Conservation (phyloP, 2,797 vertebrate genomes). For the Austrolebias charrua region DNA sequence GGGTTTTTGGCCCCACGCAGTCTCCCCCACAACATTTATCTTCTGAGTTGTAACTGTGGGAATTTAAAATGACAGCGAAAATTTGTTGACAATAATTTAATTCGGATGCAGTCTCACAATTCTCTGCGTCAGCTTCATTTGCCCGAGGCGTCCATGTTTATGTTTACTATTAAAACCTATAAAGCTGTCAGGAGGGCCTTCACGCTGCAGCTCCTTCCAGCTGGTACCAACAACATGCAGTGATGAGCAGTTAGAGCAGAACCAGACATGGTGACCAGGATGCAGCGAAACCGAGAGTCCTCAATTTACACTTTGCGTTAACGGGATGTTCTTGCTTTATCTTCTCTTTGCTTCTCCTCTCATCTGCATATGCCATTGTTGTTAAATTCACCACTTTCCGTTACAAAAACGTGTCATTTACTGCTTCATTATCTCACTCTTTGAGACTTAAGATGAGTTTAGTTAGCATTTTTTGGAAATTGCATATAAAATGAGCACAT, state of each 20-base stretch:
- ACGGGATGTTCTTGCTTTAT: slow-evolving; percentile 3
- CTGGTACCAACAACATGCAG: slow-evolving; percentile 7
- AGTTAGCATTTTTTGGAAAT: slow-evolving; percentile 33
- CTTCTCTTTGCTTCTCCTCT: not conserved
- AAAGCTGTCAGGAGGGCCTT: slow-evolving; percentile 33
- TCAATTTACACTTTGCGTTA: no score
- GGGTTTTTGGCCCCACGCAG: no score
- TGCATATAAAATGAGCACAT: slow-evolving; percentile 44
- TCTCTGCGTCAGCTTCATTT: slow-evolving; percentile 36
- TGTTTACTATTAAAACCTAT: slow-evolving; percentile 54
- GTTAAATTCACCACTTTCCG: slow-evolving; percentile 12
- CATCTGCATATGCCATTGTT: not conserved
- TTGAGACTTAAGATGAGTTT: slow-evolving; percentile 14
- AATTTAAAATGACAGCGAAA: slow-evolving; percentile 52
- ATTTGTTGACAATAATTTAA: slow-evolving; percentile 56
- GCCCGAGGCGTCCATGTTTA: slow-evolving; percentile 45
- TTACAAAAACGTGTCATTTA: not conserved
- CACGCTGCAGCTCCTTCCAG: slow-evolving; percentile 1
- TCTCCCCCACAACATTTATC: slow-evolving; percentile 26
- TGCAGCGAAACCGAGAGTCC: no score
- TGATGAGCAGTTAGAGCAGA: slow-evolving; percentile 40
- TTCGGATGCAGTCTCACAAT: slow-evolving; percentile 39
- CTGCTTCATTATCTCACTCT: not conserved
- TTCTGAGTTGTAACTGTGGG: slow-evolving; percentile 18
- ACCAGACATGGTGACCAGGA: slow-evolving; percentile 28